Evolutionary conservation across 2,888 invertebrate species (phyloP).

Genomic region (Tetanocera ferruginea): DNA sequence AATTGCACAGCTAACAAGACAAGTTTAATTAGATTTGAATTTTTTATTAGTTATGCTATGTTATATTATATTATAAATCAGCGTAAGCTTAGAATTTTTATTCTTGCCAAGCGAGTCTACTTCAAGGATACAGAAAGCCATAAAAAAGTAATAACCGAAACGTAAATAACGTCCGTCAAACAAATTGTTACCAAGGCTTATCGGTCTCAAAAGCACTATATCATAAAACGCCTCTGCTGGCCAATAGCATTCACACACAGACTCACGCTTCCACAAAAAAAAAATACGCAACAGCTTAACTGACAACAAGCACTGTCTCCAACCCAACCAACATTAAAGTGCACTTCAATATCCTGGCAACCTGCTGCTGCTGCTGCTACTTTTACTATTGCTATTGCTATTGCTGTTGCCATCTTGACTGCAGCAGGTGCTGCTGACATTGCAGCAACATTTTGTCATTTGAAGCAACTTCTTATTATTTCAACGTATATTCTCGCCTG

Average conservation of each 20-base stretch:
- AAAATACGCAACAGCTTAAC: background rate
- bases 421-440: conserved; percentile 2
- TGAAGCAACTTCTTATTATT: conserved; percentile 24
- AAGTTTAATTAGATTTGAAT: too few species aligned
- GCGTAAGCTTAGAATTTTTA: too few species aligned
- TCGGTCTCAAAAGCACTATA: background rate
- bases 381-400: background rate
- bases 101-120: too few species aligned
- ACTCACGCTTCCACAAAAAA: background rate
- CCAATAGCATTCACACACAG: background rate
- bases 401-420: background rate
- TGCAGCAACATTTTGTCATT: background rate
- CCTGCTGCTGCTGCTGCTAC: background rate
- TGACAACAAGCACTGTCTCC: background rate
- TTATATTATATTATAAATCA: too few species aligned
- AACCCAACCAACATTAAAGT: background rate
- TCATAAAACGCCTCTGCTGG: background rate
- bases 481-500: background rate
- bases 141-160: too few species aligned
- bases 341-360: conserved; percentile 3
- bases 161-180: too few species aligned
- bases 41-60: too few species aligned
- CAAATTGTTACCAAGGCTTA: background rate
- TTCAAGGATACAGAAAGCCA: too few species aligned
- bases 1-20: too few species aligned